Base-by-base conservation (phyloP, 2,113 vertebrate species). In the Bubo blakistoni region DNA sequence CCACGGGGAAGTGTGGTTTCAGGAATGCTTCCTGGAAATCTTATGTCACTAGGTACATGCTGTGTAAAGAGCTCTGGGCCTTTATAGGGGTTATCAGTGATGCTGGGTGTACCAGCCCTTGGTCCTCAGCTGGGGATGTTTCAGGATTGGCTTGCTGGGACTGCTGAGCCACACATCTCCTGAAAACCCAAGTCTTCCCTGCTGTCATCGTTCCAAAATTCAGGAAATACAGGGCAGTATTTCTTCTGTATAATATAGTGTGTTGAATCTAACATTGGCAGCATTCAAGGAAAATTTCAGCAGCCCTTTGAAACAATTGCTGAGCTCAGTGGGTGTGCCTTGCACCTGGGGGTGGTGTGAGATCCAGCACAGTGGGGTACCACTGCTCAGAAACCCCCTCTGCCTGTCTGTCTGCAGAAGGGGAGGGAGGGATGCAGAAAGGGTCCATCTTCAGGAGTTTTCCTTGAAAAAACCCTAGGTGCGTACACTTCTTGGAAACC, bases 41-140 rank as follows among this genome's bases (percentile, higher is more conserved):
- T 1, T 4, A 1, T 1, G 4, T 46, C 16, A 2, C 42, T 32
- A 7, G 17, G 38, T 49, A 16, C 4, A 0, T 11, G 54, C 34
- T 67, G 47, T 13, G 30, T 25, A 22, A 70, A 26, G 18, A 47
- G 27, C 46, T 74, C 59, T 15, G 30, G 30, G 32, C 29, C 44
- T 84, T 65, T 42, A 16, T 6, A 30, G 25, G 21, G 26, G 4
- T 24, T 29, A 9, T 22, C 34, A 13, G 40, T 21, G 66, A 7
- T 24, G 27, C 46, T 55, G 58, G 29, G 25, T 58, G 17, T 42
- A 27, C 32, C 16, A 54, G 49, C 69, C 42, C 54, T 55, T 52
- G 38, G 14, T 47, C 16, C 26, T 76, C 77, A 84, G n/a, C 77
- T 86, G 34, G 27, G 14, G 17, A 38, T n/a, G n/a, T 52, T 73